phyloP scores from a whole-genome alignment of 1,140 invertebrate species.

The Pomphorhynchus laevis region DNA sequence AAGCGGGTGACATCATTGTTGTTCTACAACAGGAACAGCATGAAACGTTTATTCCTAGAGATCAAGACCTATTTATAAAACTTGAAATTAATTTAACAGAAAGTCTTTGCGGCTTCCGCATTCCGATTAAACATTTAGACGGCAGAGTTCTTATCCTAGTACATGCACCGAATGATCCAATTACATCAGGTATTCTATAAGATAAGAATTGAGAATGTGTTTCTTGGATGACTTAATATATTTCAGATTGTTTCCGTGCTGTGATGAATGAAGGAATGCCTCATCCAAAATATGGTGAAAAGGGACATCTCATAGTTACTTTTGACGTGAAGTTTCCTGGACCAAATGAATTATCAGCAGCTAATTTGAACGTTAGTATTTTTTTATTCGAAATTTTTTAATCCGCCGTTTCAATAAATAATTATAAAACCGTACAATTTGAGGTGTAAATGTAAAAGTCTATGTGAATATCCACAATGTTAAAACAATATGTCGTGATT shows the following conservation, averaged over 20 bases:
- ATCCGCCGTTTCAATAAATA: no score
- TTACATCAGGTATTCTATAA: conserved; percentile 2
- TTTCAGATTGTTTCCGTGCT: no score
- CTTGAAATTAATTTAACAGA: conserved; percentile 39
- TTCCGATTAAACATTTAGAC: conserved; percentile 52
- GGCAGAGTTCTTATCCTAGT: conserved; percentile 44
- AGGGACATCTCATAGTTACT: conserved; percentile 50
- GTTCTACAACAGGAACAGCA: conserved; percentile 65
- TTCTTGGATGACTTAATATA: no score
- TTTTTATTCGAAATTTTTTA: no score
- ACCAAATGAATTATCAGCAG: no score
- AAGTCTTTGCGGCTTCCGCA: conserved; percentile 60
- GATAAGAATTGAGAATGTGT: no score
- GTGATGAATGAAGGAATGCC: conserved; percentile 70
- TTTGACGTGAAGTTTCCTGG: conserved; percentile 50
- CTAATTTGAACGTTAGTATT: no score
- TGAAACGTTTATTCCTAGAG: conserved; percentile 31
- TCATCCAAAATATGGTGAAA: conserved; percentile 57
- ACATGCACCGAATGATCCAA: conserved; percentile 30
- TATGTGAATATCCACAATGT: no score
- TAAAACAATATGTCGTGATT: no score
- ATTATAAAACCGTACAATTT: no score
- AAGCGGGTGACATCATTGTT: conserved; percentile 49
- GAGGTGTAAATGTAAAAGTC: no score
- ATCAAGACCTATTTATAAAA: conserved; percentile 40